These are phyloP conservation scores for Steatocranus sp. DNA, from an alignment of 2,797 vertebrate species.

Conservation along the genomic window DNA sequence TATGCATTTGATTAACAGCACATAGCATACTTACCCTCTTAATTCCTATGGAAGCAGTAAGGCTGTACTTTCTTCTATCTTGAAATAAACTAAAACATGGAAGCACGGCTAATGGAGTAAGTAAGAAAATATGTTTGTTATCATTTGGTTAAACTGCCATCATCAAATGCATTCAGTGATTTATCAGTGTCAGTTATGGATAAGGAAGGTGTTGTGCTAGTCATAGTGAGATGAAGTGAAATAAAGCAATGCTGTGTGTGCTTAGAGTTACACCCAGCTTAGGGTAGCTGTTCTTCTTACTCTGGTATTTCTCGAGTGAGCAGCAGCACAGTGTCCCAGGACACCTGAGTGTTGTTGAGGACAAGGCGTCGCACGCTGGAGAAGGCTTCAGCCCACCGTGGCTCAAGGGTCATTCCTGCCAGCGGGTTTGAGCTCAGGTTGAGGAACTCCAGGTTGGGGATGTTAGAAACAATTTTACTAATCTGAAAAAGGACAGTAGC, in stretches of 20 bases:
- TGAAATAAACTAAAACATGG: not conserved
- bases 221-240: not conserved
- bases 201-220: not conserved
- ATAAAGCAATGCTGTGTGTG: not conserved
- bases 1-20: not conserved
- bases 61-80: not conserved
- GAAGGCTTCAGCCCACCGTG: conserved; percentile 85
- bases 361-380: conserved; percentile 89
- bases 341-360: conserved; percentile 96
- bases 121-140: not conserved
- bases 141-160: not conserved
- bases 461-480: conserved; percentile 95
- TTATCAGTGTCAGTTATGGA: not conserved
- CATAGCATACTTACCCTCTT: not conserved
- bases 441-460: conserved; percentile 94
- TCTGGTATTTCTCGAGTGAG: conserved; percentile 87
- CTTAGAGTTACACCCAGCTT: not conserved
- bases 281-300: conserved; percentile 73
- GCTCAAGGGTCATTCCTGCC: conserved; percentile 82
- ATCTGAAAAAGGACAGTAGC: conserved; percentile 74
- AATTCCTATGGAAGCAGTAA: not conserved
- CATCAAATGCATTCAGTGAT: not conserved
- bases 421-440: conserved; percentile 98
- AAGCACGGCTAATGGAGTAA: not conserved
- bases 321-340: conserved; percentile 92